These are phyloP conservation scores for Leucania comma DNA, from an alignment of 2,888 invertebrate species.

Conservation along the genomic window DNA sequence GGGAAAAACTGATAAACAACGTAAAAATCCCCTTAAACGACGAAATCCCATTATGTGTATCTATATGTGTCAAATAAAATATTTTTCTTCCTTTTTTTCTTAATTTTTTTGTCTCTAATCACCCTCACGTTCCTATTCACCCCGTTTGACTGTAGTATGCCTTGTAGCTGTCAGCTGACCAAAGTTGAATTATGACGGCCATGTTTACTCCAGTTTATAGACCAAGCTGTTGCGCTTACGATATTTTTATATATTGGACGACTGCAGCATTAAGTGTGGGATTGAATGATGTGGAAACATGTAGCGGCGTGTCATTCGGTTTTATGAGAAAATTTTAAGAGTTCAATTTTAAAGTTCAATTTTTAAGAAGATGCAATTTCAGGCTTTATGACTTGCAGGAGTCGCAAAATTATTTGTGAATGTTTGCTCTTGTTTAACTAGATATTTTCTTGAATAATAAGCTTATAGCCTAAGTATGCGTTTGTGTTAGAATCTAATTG, in stretches of 20 bases:
- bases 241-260: conserved; percentile 59
- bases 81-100: no score
- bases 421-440: neutral
- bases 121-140: no score
- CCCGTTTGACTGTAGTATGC: no score
- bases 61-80: no score
- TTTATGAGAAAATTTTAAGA: conserved; percentile 12
- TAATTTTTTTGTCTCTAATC: no score
- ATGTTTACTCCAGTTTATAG: conserved; percentile 64
- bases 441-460: neutral
- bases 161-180: conserved; percentile 45
- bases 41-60: no score
- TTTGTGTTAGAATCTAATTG: no score
- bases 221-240: conserved; percentile 61
- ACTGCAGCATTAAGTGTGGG: conserved; percentile 40
- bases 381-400: neutral
- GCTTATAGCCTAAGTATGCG: no score
- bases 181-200: conserved; percentile 63
- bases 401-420: neutral
- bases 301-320: conserved; percentile 17
- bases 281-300: conserved; percentile 55
- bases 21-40: no score
- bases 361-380: neutral
- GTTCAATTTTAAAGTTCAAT: neutral
- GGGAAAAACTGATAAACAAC: no score